A percentile compares a stretch with the other conserved stretches of the same genome.
Conservation (phyloP, 2,888 invertebrate species). For the Sthenelais limicola region DNA sequence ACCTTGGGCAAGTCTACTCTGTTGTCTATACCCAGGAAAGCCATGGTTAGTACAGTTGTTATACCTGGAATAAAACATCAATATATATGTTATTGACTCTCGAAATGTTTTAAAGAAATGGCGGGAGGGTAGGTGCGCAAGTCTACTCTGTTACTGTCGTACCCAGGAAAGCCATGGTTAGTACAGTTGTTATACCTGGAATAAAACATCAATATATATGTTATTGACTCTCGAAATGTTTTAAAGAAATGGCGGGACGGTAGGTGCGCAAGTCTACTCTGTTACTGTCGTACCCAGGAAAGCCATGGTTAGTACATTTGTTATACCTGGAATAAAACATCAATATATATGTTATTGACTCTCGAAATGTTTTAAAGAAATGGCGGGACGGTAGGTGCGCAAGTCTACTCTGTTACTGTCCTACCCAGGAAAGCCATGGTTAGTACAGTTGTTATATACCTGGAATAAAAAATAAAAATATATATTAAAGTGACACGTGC, state of each 20-base stretch:
- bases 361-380: slow-evolving; percentile 88
- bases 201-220: too few relatives aligned
- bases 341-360: too few relatives aligned
- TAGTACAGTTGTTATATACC: slow-evolving; percentile 87
- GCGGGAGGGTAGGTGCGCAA: slow-evolving; percentile 88
- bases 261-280: slow-evolving; percentile 88
- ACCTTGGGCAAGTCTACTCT: slow-evolving; percentile 88
- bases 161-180: slow-evolving; percentile 88
- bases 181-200: slow-evolving; percentile 86
- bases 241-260: slow-evolving; percentile 88
- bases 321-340: too few relatives aligned
- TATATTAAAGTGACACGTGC: too few relatives aligned
- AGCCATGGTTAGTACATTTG: slow-evolving; percentile 88
- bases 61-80: too few relatives aligned
- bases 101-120: slow-evolving; percentile 88
- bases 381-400: slow-evolving; percentile 88
- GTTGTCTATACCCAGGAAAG: slow-evolving; percentile 85
- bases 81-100: too few relatives aligned
- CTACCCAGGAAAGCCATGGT: slow-evolving; percentile 88
- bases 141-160: slow-evolving; percentile 85
- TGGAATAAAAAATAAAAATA: too few relatives aligned
- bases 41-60: slow-evolving; percentile 88
- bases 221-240: slow-evolving; percentile 89
- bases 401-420: slow-evolving; percentile 85
- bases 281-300: slow-evolving; percentile 85